Base-by-base conservation (phyloP, 2,113 vertebrate species). In the Tetraodon nigroviridis region DNA sequence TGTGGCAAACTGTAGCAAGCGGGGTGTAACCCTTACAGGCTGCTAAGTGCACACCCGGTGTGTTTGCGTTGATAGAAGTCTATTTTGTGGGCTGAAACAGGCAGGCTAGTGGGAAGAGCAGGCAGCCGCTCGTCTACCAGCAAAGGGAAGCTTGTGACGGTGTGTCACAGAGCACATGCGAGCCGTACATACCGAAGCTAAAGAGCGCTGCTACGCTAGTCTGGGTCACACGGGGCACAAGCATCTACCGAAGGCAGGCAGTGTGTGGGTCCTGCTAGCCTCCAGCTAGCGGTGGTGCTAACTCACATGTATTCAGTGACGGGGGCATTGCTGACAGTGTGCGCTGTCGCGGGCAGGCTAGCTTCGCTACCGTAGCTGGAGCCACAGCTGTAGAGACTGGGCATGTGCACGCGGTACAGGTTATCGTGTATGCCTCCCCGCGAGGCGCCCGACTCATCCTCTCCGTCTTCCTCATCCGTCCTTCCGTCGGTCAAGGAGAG, bases 291-390 rank as follows among this genome's bases (percentile, higher is more conserved):
- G 22, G 60, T 63, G 69, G 78, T 85, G 81, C 87, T 86, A 84
- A 92, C 97, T 95, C 92, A 99, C 96, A 99, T 99, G 93, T 99
- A 99, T 90, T 99, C 97, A 0, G 96, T 98, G 89, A 99, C 97
- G 0, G 97, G 97, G 63, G 95, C 97, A 55, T 99, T 98, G 94
- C 97, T 99, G 92, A 99, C 95, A 7, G 97, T 97, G 90, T 99
- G 97, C 44, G 97, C 95, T 1, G 96, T 95, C 2, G 97, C 97
- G 1, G 96, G 97, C 77, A 99, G 93, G 91, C 96, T 98, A 90
- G 93, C 93, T 89, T 99, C 95, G 32, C 97, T 99, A 85, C 95
- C 97, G 49, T 98, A 99, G 91, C 95, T 97, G 91, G 95, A 97
- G 14, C 97, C 97, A 68, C 97, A 99, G 90, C 97, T 99, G 87